Base-by-base conservation (phyloP, 30 jellyfish, hydroid and myxozoan genomes). In the Chironex yamaguchii region DNA sequence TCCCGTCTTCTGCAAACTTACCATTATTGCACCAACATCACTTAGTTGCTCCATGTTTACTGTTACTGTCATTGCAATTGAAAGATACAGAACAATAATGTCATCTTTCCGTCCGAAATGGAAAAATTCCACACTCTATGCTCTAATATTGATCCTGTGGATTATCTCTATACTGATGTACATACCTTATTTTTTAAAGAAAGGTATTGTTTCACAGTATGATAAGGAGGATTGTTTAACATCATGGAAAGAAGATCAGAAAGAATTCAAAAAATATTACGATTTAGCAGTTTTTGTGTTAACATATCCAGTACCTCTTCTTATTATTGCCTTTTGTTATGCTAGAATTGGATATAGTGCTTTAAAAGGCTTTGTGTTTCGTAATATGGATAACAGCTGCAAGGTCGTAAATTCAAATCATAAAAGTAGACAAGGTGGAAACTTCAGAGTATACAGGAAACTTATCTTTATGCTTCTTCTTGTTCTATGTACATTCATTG, bases 251-350 rank as follows among this genome's bases (percentile, higher is more conserved):
- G 12, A n/a, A 1, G 69, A 36, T 23, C 74, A 54, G 26, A 25
- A 42, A 25, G 49, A 25, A 26, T 51, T 33, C 25, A 34, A 68
- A 34, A 11, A 36, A 35, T 70, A 69, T 62, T 30, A 34, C 34
- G 52, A 65, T 27, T 62, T 84, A 26, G 49, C 66, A 24, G 58
- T 42, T 6, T 84, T 84, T 29, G 23, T 34, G 4, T 49, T 71
- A 1, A 84, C 94, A 34, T 84, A 69, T 71, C 94, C 94, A 29
- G 24, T 84, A 17, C 94, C 94, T 58, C 36, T 84, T 11, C 17
- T 71, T 17, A 54, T 84, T 42, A 34, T 84, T 17, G 58, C 66
- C 13, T 20, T 62, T 13, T 84, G 89, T 49, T 70, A 81, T 34
- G 23, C 52, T 1, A 68, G 67, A 76, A 71, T 84, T 79, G 89